These are phyloP conservation scores for Mactromeris polynyma DNA, from an alignment of 2,888 invertebrate genomes.

Conservation along the genomic window DNA sequence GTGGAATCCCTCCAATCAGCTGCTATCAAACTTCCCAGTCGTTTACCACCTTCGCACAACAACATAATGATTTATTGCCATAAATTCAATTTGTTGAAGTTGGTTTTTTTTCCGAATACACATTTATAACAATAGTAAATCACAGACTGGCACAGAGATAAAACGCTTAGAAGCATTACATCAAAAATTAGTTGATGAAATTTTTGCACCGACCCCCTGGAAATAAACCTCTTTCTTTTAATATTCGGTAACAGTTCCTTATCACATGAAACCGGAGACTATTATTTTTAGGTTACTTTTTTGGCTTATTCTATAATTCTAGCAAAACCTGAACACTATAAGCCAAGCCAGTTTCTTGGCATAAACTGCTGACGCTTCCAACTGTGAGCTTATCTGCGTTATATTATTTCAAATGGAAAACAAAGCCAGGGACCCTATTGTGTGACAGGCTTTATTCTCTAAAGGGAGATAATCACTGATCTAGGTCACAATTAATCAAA, in stretches of 20 bases:
- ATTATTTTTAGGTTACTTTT: constrained; percentile 32
- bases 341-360: constrained; percentile 22
- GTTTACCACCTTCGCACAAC: not conserved
- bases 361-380: constrained; percentile 2
- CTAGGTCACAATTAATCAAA: constrained; percentile 56
- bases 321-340: not conserved
- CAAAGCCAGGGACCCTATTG: constrained; percentile 62
- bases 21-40: not conserved
- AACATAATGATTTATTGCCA: constrained; percentile 13
- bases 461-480: constrained; percentile 51
- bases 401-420: constrained; percentile 51
- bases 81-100: not conserved
- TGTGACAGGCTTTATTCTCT: constrained; percentile 44
- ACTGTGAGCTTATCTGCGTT: constrained; percentile 44
- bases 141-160: not conserved
- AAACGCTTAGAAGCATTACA: not conserved
- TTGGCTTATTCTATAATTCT: constrained; percentile 21
- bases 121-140: constrained; percentile 12
- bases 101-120: not conserved
- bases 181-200: constrained; percentile 18
- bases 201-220: constrained; percentile 8
- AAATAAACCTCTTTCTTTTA: constrained; percentile 17
- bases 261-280: constrained; percentile 20
- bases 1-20: not conserved
- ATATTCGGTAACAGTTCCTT: constrained; percentile 33